A percentile compares a stretch with the other conserved stretches of the same genome.
These are phyloP conservation scores for Hartigia nigra DNA, from an alignment of 2,888 invertebrate genomes.

Conservation along the genomic window DNA sequence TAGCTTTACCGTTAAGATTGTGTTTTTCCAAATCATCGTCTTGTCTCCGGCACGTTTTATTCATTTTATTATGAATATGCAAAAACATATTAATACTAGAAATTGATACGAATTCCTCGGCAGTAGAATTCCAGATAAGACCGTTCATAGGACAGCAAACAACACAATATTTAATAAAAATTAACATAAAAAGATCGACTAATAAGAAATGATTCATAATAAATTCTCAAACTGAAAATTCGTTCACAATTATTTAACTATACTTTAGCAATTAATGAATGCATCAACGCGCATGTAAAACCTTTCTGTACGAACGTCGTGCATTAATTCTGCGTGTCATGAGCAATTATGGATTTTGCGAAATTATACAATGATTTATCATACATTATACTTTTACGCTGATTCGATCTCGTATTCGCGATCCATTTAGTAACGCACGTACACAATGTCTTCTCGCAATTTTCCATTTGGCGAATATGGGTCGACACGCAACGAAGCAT, in stretches of 20 bases:
- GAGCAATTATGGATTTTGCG: not conserved
- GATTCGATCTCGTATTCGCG: not conserved
- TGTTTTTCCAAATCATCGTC: slow-evolving; percentile 10
- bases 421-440: not conserved
- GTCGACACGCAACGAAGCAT: not conserved
- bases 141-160: not conserved
- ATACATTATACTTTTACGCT: not conserved
- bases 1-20: slow-evolving; percentile 20
- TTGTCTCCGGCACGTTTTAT: slow-evolving; percentile 1
- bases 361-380: not conserved
- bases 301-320: not conserved
- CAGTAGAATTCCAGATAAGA: not conserved
- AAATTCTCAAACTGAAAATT: not conserved
- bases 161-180: not conserved
- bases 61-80: not conserved
- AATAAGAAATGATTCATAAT: not conserved
- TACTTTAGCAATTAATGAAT: not conserved
- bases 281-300: not conserved
- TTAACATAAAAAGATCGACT: not conserved
- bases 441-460: not conserved
- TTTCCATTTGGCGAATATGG: not conserved
- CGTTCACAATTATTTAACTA: not conserved
- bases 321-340: not conserved
- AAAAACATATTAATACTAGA: slow-evolving; percentile 22
- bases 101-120: slow-evolving; percentile 32